Conservation (phyloP, 1,140 invertebrate species). For the Chrysopa pallens region DNA sequence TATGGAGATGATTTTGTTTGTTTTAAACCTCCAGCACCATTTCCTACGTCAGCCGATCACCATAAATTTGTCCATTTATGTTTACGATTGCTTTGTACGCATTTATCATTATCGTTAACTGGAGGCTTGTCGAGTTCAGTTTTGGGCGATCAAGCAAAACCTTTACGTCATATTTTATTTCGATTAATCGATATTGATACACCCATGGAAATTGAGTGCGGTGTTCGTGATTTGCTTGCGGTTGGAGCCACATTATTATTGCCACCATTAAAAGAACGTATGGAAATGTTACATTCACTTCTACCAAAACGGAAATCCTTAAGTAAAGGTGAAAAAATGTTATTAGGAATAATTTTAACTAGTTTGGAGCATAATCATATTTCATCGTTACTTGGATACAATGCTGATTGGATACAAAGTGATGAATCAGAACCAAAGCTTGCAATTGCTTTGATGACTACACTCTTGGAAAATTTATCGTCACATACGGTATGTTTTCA, state of each 20-base stretch:
- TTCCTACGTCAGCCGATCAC: conserved; percentile 30
- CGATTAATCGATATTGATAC: conserved; percentile 39
- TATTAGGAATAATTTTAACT: conserved; percentile 38
- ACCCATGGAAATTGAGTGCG: conserved; percentile 29
- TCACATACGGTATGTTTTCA: conserved; percentile 34
- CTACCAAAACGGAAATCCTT: conserved; percentile 34
- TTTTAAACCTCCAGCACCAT: conserved; percentile 23
- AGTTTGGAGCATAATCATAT: conserved; percentile 41
- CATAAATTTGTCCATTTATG: conserved; percentile 38
- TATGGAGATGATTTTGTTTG: conserved; percentile 33
- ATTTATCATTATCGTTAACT: conserved; percentile 35
- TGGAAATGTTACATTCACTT: conserved; percentile 36
- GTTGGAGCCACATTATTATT: conserved; percentile 38
- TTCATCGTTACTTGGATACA: conserved; percentile 32
- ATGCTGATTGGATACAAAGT: conserved; percentile 12
- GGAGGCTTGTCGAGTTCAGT: conserved; percentile 27
- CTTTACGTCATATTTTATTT: conserved; percentile 35
- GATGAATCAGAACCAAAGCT: conserved; percentile 23
- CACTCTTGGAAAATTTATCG: conserved; percentile 32
- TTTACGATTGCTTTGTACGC: conserved; percentile 35
- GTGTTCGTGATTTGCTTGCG: conserved; percentile 35
- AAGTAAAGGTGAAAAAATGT: conserved; percentile 39
- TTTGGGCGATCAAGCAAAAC: conserved; percentile 30
- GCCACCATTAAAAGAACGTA: conserved; percentile 36
- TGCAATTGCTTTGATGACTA: conserved; percentile 34